Base-by-base conservation (phyloP, 2,888 invertebrate species). In the Lochmaea crataegi region DNA sequence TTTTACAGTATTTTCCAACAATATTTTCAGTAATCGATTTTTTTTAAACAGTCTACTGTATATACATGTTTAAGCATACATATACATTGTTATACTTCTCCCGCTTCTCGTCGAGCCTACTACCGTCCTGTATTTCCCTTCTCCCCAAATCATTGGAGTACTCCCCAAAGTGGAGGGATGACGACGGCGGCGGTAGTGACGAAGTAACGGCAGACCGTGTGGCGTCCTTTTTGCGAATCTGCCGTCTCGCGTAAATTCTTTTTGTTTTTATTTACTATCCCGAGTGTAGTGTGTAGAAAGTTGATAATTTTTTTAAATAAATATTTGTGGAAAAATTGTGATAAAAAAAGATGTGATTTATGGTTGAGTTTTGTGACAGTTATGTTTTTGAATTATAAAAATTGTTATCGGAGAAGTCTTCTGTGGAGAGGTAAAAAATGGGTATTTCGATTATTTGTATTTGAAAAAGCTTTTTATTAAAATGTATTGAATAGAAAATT, bases 151-250 rank as follows among this genome's bases (percentile, higher is more conserved):
- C 64, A 18, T 16, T 57, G 70, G 70, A 70, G 68, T 63, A 70
- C 70, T 70, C 70, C 70, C 70, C 64, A 57, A 63, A 70, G 65
- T 64, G 73, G 74, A 65, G 72, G 80, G 80, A 78, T 63, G 61
- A 63, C 16, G 42, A 42, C 42, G 61, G 16, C 42, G 61, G 41
- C 78, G 80, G 74, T 79, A 81, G 81, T 82, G 79, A 80, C 76
- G 80, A 81, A 82, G 82, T 82, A 82, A 82, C 83, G 81, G 82
- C 82, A 83, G 83, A 83, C 83, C 71, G 80, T 78, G 81, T 81
- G 83, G 81, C 83, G 82, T 81, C 78, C 78, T 77, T 72, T 77
- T 74, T 70, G 67, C 75, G 32, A 71, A 77, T 80, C 82, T 80
- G 80, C 82, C 81, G 81, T 80, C 80, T 77, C 83, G 82, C 82